Evolutionary conservation across 2,113 vertebrate genomes (phyloP), one percentile per base, ranked within the genome.

Genomic region (Oreochromis tanganicae): DNA sequence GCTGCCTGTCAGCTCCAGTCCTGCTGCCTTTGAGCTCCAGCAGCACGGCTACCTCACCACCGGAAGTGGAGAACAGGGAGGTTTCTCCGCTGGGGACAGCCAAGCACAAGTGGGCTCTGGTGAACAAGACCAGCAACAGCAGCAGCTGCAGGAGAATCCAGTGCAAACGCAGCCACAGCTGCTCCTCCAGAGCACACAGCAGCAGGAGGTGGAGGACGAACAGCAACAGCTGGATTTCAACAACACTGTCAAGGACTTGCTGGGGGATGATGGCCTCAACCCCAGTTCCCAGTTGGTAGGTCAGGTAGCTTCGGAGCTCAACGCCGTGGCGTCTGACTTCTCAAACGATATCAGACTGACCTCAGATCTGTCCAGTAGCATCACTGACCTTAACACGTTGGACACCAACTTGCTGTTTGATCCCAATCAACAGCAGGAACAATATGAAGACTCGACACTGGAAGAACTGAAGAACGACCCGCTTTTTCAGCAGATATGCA

Each of bases 401-500:
- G 99, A 99, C 95, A 96, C 98, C 91, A 99, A 98, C 94, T 97
- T 99, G 95, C 97, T 99, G 95, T 99, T 99, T 95, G 98, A 99
- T 96, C 98, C 99, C 71, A 97, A 97, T 94, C 98, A 97, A 90
- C 99, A 98, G 96, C 99, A 99, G 97, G 98, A 98, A 96, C 98
- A 98, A 96, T 98, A 99, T 16, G 99, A 99, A 95, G 99, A 98
- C 95, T 97, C 98, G 82, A 98, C 98, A 97, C 98, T 99, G 98
- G 99, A 99, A 96, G 99, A 99, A 94, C 96, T 99, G 94, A 99
- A 99, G 96, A 99, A 99, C 46, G 99, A 99, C 95, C 98, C 99
- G 38, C 97, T 99, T 88, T 99, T 99, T 96, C 98, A 99, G 95
- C 99, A 99, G 94, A 99, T 99, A 96, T 99, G 99, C 97, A 99